Conservation (phyloP, 2,797 vertebrate species). For the Acomys russatus region DNA sequence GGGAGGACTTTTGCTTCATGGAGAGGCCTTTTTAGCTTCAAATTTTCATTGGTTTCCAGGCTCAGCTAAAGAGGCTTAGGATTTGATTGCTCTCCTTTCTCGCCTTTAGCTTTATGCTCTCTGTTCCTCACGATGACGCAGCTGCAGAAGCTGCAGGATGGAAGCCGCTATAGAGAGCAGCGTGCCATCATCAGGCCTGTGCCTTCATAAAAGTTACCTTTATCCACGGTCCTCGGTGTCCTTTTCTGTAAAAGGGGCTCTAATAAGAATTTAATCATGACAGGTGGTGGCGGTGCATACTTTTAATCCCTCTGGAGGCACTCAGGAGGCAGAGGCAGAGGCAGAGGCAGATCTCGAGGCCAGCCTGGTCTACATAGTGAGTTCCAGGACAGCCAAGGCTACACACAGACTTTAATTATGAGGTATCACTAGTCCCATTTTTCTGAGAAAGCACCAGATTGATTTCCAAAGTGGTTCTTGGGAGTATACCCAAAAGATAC, state of each 20-base stretch:
- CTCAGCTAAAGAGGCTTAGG: not conserved
- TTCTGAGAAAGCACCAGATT: no score
- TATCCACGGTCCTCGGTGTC: not conserved
- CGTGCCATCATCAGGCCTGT: not conserved
- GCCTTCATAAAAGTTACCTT: not conserved
- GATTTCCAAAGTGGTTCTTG: no score
- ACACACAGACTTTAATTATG: no score
- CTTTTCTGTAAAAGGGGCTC: not conserved
- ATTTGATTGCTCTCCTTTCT: not conserved
- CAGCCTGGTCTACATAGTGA: no score
- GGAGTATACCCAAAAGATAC: no score
- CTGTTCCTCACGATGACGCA: not conserved
- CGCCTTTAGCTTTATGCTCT: not conserved
- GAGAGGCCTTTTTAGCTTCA: not conserved
- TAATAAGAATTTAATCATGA: not conserved
- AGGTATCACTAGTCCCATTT: no score
- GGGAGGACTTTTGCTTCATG: not conserved
- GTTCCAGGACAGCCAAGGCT: no score
- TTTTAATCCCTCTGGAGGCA: no score
- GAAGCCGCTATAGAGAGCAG: not conserved
- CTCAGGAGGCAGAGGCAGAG: no score
- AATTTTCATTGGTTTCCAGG: not conserved
- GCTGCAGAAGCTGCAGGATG: not conserved
- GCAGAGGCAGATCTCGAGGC: no score
- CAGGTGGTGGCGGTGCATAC: no score